Conservation (phyloP, 2,113 vertebrate species). For the Ondatra zibethicus region DNA sequence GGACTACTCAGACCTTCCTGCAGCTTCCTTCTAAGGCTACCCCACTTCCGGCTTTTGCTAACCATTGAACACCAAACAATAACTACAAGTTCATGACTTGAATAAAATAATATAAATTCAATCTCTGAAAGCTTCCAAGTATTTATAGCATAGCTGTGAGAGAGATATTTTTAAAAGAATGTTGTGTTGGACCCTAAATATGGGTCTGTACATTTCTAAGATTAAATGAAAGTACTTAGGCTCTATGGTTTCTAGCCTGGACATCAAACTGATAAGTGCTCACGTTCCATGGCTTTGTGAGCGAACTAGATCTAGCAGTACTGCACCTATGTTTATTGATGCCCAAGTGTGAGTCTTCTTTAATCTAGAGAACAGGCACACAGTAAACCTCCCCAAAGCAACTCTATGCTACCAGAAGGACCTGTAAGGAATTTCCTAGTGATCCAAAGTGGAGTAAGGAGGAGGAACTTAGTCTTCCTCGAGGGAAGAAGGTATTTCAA, state of each 20-base stretch:
- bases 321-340: rapidly evolving
- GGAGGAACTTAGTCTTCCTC: neutral
- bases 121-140: neutral
- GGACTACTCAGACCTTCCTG: too few species aligned
- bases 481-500: neutral
- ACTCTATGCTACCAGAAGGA: neutral
- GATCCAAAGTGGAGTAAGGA: neutral
- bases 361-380: neutral
- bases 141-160: neutral
- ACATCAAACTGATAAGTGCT: neutral
- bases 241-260: neutral
- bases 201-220: neutral
- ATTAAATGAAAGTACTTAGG: neutral
- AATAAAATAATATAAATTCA: neutral
- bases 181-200: neutral
- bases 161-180: neutral
- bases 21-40: neutral
- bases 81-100: neutral
- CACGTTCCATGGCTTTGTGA: neutral
- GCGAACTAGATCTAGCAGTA: neutral
- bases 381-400: neutral
- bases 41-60: neutral
- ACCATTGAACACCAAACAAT: neutral
- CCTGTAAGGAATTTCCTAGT: neutral
- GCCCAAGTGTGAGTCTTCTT: neutral